Base-by-base conservation (phyloP, 2,888 invertebrate genomes). In the Drosophila borealis region DNA sequence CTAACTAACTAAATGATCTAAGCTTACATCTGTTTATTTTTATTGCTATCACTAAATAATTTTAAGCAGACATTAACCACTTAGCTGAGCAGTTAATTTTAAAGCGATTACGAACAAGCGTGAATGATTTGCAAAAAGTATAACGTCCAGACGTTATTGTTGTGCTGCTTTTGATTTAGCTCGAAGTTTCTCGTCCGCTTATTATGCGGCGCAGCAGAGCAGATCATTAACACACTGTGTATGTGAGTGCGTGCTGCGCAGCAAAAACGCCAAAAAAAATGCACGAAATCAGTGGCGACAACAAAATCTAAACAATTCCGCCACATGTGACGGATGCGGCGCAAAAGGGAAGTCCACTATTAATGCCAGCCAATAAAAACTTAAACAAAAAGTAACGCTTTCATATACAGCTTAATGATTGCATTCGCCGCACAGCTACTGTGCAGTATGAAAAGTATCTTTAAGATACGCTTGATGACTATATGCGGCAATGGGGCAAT, bases 151-250 rank as follows among this genome's bases (percentile, higher is more conserved):
- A 13, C 19, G 19, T 41, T 64, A 45, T 57, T 53, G 11, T 36
- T 53, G 55, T 44, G 29, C 46, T 21, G 51, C 39, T 62, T 61
- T 53, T 54, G 21, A 50, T 41, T 57, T 41, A 19, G 14, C 54
- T 68, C 36, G 21, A 50, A 10, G 34, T 51, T 55, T 41, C 42
- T 48, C 21, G 42, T 53, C 29, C 36, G 49, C 72, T 78, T 77
- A 70, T 83, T 79, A 79, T 70, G 72, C 67, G 59, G 51, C 62
- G 72, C 84, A 81, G 48, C 63, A 57, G 86, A 86, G 71, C 83
- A 82, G 70, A 79, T 80, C 75, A 82, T 73, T 69, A 72, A 70
- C 67, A 66, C 69, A 44, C 59, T 44, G 45, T 44, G 34, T 53
- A 49, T 41, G 56, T 46, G 49, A 57, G 56, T 63, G 57, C 56